A percentile compares a stretch with the other conserved stretches of the same genome.
Evolutionary conservation across 2,888 invertebrate species (phyloP).

Genomic region (Lochmaea capreae): DNA sequence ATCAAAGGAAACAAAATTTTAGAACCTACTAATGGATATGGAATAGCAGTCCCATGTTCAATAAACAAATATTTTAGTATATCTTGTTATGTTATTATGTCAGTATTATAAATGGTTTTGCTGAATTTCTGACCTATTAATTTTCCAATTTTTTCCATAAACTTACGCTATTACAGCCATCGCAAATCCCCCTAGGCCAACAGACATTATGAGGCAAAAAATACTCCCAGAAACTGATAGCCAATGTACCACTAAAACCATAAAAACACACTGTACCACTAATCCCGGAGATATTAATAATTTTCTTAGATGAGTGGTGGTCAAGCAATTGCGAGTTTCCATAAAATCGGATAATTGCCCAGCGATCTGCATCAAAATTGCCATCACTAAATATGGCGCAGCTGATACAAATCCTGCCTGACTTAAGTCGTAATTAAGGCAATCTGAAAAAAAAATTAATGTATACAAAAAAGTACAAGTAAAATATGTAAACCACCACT

Average conservation of each 20-base stretch:
- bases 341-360: conserved; percentile 88
- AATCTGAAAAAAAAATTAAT: conserved; percentile 68
- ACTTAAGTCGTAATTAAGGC: conserved; percentile 77
- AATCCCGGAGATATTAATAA: conserved; percentile 80
- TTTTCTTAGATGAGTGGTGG: conserved; percentile 78
- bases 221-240: not conserved
- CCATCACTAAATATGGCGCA: conserved; percentile 90
- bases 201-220: conserved; percentile 10
- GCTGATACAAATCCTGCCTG: conserved; percentile 87
- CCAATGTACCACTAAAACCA: conserved; percentile 61
- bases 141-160: not conserved
- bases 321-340: conserved; percentile 72
- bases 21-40: too few species aligned
- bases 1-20: too few species aligned
- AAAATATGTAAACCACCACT: not conserved
- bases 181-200: conserved; percentile 1
- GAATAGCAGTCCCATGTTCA: too few species aligned
- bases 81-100: too few species aligned
- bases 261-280: conserved; percentile 58
- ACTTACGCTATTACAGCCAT: conserved; percentile 14
- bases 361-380: conserved; percentile 79
- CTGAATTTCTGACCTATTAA: too few species aligned
- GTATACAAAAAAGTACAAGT: not conserved
- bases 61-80: too few species aligned
- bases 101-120: too few species aligned